Base-by-base conservation (phyloP, 2,113 vertebrate genomes). In the Atractosteus spatula region DNA sequence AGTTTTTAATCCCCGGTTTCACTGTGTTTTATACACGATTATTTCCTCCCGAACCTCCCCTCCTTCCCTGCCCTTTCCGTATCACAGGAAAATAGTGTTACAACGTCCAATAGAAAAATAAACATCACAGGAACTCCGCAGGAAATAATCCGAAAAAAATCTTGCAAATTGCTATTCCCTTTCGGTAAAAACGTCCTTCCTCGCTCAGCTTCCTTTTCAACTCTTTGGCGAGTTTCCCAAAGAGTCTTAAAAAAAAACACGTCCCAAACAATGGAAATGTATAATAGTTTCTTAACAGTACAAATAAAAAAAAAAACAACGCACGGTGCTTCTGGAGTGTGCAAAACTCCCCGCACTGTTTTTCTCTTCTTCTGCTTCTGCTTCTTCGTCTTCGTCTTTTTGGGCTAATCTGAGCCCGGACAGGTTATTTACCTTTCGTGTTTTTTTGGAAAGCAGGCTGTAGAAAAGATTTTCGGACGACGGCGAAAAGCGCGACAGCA, bases 201-300 rank as follows among this genome's bases (percentile, higher is more conserved):
- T 74, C 77, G 89, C 86, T 88, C 88, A 86, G 85, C 85, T 80
- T 76, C 87, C 84, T 85, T 78, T 83, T 78, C 79, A 78, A 83
- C 83, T 43, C 68, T 59, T 10, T 51, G 47, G 47, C 47, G 4
- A 5, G 47, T 10, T 10, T 51, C 86, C 71, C 86, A 84, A 79
- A 78, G 75, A 81, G 41, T 75, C 73, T 72, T 72, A 77, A 71
- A 77, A 77, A 84, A 55, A 64, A 55, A 43, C 47, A 4, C 62
- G 59, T 65, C 66, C 56, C 45, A 68, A 62, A 75, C 45, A 41
- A 54, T 0, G 7, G 47, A 66, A 79, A 77, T 74, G 57, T 72
- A 45, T 62, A 47, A 44, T 7, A 56, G 41, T 55, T 62, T 57
- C 3, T 62, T 41, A 42, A n/a, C 56, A 3, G 57, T 8, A n/a